phyloP scores from a whole-genome alignment of 2,113 vertebrate genomes.

The Dromaius novaehollandiae region DNA sequence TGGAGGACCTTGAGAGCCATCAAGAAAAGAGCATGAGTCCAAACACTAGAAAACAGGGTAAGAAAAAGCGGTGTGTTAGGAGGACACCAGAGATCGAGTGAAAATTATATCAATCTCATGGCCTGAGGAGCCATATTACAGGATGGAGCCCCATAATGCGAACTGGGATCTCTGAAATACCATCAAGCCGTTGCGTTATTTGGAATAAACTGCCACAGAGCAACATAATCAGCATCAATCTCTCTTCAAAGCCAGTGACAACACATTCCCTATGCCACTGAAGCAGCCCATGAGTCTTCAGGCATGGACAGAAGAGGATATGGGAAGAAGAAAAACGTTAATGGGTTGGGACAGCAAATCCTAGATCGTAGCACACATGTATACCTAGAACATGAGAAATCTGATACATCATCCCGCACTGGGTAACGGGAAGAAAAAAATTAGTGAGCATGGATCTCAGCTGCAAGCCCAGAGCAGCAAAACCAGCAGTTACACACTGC shows the following conservation, averaged over 20 bases:
- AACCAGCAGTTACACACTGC: too few species aligned
- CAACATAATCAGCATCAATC: neutral
- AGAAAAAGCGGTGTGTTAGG: neutral
- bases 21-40: accelerated
- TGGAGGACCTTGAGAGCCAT: neutral
- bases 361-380: neutral
- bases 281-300: neutral
- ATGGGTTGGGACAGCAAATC: neutral
- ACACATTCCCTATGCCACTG: neutral
- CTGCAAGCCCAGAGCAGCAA: neutral
- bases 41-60: neutral
- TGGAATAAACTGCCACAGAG: neutral
- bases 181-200: neutral
- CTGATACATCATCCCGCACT: neutral
- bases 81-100: neutral
- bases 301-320: neutral
- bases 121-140: neutral
- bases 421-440: neutral
- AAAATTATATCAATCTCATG: neutral
- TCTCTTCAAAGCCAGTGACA: neutral
- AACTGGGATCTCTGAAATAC: neutral
- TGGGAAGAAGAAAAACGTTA: neutral
- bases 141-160: neutral
- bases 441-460: neutral
- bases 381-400: neutral